Percentiles rank a stretch among this genome's conserved stretches.
Conservation (phyloP, 2,888 invertebrate species). For the Strigamia transsilvanica region DNA sequence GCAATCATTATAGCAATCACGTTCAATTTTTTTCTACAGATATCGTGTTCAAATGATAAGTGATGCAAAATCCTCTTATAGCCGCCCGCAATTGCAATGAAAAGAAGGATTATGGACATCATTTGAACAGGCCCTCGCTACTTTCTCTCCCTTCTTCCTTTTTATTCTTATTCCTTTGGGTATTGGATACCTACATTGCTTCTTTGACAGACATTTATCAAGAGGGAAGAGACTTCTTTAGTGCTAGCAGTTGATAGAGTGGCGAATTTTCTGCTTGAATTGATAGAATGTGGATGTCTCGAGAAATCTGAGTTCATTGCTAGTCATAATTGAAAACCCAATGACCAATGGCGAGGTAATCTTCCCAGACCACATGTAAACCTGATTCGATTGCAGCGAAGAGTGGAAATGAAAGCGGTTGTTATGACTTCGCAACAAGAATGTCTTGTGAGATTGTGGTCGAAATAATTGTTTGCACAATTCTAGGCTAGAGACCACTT, state of each 20-base stretch:
- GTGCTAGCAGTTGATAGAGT: not conserved
- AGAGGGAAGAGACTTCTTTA: not conserved
- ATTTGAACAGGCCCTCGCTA: not conserved
- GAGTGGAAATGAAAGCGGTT: not conserved
- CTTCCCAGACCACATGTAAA: not conserved
- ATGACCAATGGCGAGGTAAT: constrained; percentile 14
- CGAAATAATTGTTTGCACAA: constrained; percentile 9
- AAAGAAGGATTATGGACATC: constrained; percentile 3
- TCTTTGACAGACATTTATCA: constrained; percentile 20
- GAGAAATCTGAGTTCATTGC: not conserved
- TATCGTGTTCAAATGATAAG: not conserved
- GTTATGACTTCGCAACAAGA: not conserved
- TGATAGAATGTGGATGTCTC: not conserved
- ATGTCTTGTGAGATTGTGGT: not conserved
- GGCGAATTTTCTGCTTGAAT: not conserved
- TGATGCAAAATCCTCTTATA: not conserved
- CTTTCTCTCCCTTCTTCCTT: not conserved
- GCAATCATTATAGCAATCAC: constrained; percentile 1
- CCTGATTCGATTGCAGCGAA: not conserved
- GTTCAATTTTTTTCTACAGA: not conserved
- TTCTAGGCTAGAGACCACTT: not conserved
- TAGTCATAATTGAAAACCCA: constrained; percentile 9
- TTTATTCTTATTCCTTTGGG: not conserved
- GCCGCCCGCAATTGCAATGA: not conserved
- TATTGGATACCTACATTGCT: not conserved